These are phyloP conservation scores for Drosophila paulistorum DNA, from an alignment of 1,140 invertebrate species.

Conservation along the genomic window DNA sequence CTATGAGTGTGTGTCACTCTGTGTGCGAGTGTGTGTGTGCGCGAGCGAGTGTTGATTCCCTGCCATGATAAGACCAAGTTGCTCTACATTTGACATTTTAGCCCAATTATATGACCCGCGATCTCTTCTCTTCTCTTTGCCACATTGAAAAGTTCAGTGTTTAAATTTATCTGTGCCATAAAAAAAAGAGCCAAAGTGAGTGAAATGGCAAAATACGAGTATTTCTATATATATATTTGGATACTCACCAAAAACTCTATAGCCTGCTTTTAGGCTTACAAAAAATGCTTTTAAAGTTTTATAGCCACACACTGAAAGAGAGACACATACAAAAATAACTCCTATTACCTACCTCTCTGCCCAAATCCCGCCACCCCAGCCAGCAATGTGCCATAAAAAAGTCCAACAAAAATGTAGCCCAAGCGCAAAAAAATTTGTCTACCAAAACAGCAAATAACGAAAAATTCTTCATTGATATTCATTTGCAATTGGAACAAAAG, in stretches of 20 bases:
- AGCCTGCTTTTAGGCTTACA: constrained; percentile 36
- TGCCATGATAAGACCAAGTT: constrained; percentile 44
- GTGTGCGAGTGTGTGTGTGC: constrained; percentile 12
- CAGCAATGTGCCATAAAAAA: constrained; percentile 10
- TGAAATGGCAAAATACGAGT: constrained; percentile 1
- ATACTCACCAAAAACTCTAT: constrained; percentile 30
- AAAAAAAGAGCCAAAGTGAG: constrained; percentile 31
- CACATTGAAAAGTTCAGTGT: constrained; percentile 20
- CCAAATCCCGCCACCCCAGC: not conserved
- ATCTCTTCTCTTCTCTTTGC: not conserved
- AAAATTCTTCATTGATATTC: constrained; percentile 48
- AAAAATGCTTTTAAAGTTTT: constrained; percentile 48
- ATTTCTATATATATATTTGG: not conserved
- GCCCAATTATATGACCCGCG: constrained; percentile 47
- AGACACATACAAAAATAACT: too few species aligned
- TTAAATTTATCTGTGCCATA: constrained; percentile 57
- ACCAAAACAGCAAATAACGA: constrained; percentile 32
- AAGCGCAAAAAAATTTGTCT: constrained; percentile 10
- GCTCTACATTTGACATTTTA: constrained; percentile 23
- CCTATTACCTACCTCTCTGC: not conserved
- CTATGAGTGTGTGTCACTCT: constrained; percentile 27
- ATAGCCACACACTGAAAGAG: not conserved
- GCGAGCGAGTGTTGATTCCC: constrained; percentile 44
- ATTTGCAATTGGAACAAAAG: constrained; percentile 41
- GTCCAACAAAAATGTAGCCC: not conserved